Evolutionary conservation across 2,797 vertebrate species (phyloP).

Genomic region (Pseudochirops cupreus): DNA sequence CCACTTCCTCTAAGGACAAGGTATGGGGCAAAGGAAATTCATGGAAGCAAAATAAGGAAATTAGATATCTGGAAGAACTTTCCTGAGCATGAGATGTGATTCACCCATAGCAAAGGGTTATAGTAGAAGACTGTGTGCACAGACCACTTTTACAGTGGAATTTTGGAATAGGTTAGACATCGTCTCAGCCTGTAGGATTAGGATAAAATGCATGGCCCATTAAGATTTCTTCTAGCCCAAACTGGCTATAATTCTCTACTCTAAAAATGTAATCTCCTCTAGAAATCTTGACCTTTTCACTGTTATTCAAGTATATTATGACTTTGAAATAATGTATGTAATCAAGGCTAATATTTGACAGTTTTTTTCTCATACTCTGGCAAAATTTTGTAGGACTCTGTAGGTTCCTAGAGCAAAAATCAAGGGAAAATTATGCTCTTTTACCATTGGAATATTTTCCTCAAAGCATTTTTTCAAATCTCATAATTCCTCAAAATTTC

Average conservation of each 20-base stretch:
- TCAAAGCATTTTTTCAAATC: constrained; percentile 1
- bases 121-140: background rate
- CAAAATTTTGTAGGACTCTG: constrained; percentile 37
- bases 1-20: background rate
- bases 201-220: background rate
- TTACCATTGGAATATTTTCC: background rate
- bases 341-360: background rate
- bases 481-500: constrained; percentile 43
- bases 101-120: background rate
- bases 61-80: background rate
- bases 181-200: background rate
- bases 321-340: background rate
- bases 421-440: background rate
- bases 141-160: background rate
- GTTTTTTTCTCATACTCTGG: background rate
- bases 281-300: background rate
- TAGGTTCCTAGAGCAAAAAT: background rate
- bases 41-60: background rate
- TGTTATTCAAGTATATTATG: background rate
- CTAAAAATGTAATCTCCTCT: background rate
- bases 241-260: background rate
- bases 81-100: background rate
- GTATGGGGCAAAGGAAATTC: background rate
- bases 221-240: background rate
- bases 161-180: background rate